Evolutionary conservation across 2,113 vertebrate species (phyloP).

Genomic region (Marmota monax): DNA sequence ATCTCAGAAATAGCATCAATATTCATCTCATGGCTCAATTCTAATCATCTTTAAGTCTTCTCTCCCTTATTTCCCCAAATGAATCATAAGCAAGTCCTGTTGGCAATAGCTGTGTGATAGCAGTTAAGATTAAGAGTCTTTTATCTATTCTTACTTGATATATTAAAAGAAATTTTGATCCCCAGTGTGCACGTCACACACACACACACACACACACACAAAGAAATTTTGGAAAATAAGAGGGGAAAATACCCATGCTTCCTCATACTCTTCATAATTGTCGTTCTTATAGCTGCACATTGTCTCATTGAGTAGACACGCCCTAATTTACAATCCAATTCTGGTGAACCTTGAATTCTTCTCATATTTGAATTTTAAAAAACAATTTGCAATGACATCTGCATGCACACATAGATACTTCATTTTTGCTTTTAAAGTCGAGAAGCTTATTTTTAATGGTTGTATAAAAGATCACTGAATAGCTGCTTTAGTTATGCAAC

Average conservation of each 20-base stretch:
- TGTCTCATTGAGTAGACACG: not conserved
- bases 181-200: no score
- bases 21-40: not conserved
- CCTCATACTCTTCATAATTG: not conserved
- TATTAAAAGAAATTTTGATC: not conserved
- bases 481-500: not conserved
- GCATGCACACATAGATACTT: not conserved
- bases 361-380: not conserved
- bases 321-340: not conserved
- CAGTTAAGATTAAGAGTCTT: constrained; percentile 11
- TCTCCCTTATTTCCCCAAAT: not conserved
- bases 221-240: not conserved
- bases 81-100: not conserved
- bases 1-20: not conserved
- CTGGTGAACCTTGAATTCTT: not conserved
- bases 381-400: not conserved
- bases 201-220: no score
- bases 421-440: constrained; percentile 28
- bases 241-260: not conserved
- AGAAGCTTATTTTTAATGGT: not conserved
- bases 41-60: not conserved
- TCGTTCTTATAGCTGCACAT: not conserved
- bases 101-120: not conserved
- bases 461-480: not conserved
- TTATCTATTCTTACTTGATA: not conserved